Evolutionary conservation across 2,113 vertebrate genomes (phyloP), one percentile per base, ranked within the genome.

Genomic region (Zingel zingel): DNA sequence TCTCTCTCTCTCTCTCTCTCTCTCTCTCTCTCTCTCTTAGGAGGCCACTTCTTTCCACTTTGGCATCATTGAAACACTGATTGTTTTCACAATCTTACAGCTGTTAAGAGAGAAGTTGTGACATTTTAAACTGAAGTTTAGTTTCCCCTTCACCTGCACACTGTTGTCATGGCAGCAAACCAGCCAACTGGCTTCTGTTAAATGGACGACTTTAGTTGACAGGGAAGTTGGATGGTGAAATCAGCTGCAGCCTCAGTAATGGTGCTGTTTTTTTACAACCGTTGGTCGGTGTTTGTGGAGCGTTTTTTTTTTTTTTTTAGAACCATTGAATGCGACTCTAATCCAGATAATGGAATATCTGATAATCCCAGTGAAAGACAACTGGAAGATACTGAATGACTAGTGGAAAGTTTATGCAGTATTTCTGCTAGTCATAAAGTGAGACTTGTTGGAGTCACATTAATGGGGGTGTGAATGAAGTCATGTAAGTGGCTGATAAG

Each of bases 81-180:
- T 86, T 73, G 66, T 86, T 85, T 10, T 75, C 36, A 1, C 57
- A 65, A 58, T 91, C 58, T 77, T 72, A 39, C 70, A 81, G 69
- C 80, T 74, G 79, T 85, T 74, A 14, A 5, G 59, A 43, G 64
- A 81, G 82, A 90, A 77, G 81, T 88, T 88, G 70, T 89, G 89
- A 81, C 86, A 79, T 91, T 90, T 90, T 72, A 76, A 77, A 72
- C 77, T 82, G 39, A 77, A 61, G 59, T 59, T 67, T 79, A 39
- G 21, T 74, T 78, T 62, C 61, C 83, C 33, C 43, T 33, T 74
- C n/a, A 2, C 64, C 3, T n/a, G 61, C 48, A 36, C 75, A 71
- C 57, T 73, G 92, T 91, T 92, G 85, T 84, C 85, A 88, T 88
- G 74, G 86, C 83, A 86, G 85, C 87, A 65, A 67, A 73, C 59